Evolutionary conservation across 2,797 vertebrate species (phyloP), one percentile per base, ranked within the genome.

Genomic region (Xerus rutilus): DNA sequence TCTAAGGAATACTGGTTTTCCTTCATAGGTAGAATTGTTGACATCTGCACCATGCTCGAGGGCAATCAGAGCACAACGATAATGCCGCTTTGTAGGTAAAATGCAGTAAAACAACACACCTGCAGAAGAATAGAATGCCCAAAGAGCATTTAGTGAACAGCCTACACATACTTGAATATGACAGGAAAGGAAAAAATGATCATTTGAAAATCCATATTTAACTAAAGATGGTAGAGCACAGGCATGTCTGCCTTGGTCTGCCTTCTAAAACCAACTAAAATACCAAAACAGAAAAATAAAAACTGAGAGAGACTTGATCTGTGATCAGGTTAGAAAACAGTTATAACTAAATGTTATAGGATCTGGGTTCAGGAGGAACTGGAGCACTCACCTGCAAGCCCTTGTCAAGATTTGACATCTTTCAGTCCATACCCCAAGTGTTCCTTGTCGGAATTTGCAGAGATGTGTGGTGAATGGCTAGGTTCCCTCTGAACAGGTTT

Each of bases 91-190:
- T 57, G 99, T 99, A 76, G 99, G 99, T 57, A 98, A 98, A 85
- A 99, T 98, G 96, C 99, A 99, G 98, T 99, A 99, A 98, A 99
- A 99, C 49, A 99, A 98, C 97, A 99, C 65, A 5, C 99, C 99
- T 99, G 98, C 76, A 94, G 90, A 82, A 96, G 98, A 97, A 45
- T 32, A 97, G 72, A 93, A 96, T n/a, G 35, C 83, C 57, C 79
- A 57, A 21, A 88, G 21, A 79, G 20, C 30, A 90, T 35, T 77
- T 90, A 83, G 65, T 74, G 70, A 88, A 57, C 18, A 86, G 30
- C 57, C 15, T 57, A 8, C 43, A 35, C 10, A 25, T 54, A 76
- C 76, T 86, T 89, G n/a, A 83, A 47, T 32, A 25, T 83, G 30
- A 82, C 67, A 74, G 76, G 14, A 78, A 78, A 30, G 20, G 88